Base-by-base conservation (phyloP, 2,113 vertebrate genomes). In the Cyprinodon variegatus region DNA sequence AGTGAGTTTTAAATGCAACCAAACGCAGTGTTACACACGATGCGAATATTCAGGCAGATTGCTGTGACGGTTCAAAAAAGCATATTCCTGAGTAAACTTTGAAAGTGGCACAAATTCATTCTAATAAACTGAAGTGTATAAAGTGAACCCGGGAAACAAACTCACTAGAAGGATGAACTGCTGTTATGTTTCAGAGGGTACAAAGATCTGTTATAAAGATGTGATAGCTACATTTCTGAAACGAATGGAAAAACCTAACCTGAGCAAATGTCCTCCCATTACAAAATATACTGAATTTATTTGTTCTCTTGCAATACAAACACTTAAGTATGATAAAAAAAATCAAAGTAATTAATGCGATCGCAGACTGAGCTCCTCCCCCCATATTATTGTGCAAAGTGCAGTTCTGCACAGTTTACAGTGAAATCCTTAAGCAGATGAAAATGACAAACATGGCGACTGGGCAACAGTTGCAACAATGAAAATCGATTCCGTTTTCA, bases 131-230 rank as follows among this genome's bases (percentile, higher is more conserved):
- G 22, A 68, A 76, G 57, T 60, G 1, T 75, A 76, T 83, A 81
- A 88, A 83, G 78, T 87, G 83, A 77, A 72, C 71, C 83, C 20
- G 22, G 8, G 81, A 81, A 70, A 65, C 60, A 81, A 20, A 62
- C 79, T 69, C 66, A 71, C 71, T 59, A 66, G 72, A 73, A 68
- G 45, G 63, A 38, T 8, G 57, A 61, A 63, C 65, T 45, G 46
- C 57, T 70, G 39, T 50, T 74, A 38, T 69, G 74, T 77, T 80
- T 83, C 65, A 68, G 12, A 82, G 22, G 67, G 63, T 45, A 65
- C 46, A 59, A 20, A 39, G 38, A 67, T 37, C 41, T 82, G 15
- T 61, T 0, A 39, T 73, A 67, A 40, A 14, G 1, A 70, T 4
- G 0, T 67, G 9, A 41, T 41, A 9, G 41, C 20, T 70, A 20